Evolutionary conservation across 2,888 invertebrate genomes (phyloP).

Genomic region (Pyrochroa serraticornis): DNA sequence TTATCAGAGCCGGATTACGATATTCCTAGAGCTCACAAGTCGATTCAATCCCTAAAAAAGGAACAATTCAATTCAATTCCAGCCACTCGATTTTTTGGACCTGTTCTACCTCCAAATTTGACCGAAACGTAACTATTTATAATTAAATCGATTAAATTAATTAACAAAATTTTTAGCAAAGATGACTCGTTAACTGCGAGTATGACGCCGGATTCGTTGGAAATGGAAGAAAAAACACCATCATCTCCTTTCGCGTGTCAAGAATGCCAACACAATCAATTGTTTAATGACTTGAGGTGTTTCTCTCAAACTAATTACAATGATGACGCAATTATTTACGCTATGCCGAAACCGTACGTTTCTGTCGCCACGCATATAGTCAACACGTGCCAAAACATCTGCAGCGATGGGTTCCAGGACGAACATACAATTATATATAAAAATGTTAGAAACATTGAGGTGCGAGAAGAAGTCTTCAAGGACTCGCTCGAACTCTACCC

Average conservation of each 20-base stretch:
- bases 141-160: constrained; percentile 28
- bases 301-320: constrained; percentile 15
- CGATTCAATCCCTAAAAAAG: constrained; percentile 41
- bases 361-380: constrained; percentile 21
- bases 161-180: background rate
- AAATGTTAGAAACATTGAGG: constrained; percentile 15
- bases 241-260: constrained; percentile 6
- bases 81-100: constrained; percentile 55
- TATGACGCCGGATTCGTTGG: constrained; percentile 55
- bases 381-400: constrained; percentile 22
- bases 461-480: constrained; percentile 21
- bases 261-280: constrained; percentile 13
- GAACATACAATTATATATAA: constrained; percentile 19
- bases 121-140: constrained; percentile 20
- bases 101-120: constrained; percentile 35
- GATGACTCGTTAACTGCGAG: constrained; percentile 34
- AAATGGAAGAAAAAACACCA: constrained; percentile 36
- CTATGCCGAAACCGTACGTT: constrained; percentile 15
- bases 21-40: constrained; percentile 58
- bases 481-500: constrained; percentile 26
- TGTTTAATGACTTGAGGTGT: background rate
- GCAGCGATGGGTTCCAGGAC: background rate
- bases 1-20: constrained; percentile 60
- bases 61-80: constrained; percentile 43
- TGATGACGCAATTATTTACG: constrained; percentile 17